These are phyloP conservation scores for Carposina sasakii DNA, from an alignment of 1,140 invertebrate genomes.

Conservation along the genomic window DNA sequence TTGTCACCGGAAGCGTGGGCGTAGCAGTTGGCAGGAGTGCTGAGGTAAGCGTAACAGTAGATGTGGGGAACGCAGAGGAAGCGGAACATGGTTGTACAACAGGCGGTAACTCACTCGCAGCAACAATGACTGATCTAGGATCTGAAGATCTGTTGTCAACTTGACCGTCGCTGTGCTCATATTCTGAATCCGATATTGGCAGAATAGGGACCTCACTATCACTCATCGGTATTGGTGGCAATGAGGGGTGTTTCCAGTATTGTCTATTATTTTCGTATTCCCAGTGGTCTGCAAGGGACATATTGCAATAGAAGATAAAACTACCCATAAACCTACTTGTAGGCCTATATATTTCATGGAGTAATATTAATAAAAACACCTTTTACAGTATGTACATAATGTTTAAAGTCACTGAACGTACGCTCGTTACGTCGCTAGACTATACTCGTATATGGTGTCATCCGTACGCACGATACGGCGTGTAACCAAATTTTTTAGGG, in stretches of 20 bases:
- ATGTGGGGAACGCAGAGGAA: no score
- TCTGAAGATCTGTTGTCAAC: neutral
- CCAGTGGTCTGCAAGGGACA: no score
- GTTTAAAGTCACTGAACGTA: neutral
- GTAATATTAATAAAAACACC: neutral
- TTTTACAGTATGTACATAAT: neutral
- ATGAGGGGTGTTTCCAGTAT: no score
- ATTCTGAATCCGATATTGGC: neutral
- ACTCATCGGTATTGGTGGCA: no score
- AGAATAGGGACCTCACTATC: neutral
- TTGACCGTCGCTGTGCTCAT: neutral
- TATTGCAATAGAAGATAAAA: no score
- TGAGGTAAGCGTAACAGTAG: no score
- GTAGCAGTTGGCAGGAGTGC: no score
- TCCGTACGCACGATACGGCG: neutral
- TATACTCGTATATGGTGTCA: neutral
- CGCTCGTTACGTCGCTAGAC: neutral
- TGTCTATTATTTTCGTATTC: no score
- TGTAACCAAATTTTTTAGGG: neutral
- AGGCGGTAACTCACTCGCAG: no score
- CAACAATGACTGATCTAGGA: neutral
- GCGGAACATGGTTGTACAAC: no score
- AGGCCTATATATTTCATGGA: neutral
- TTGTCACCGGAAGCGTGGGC: neutral
- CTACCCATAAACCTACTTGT: neutral